Evolutionary conservation across 2,797 vertebrate genomes (phyloP), one percentile per base, ranked within the genome.

Genomic region (Pseudochaenichthys georgianus): DNA sequence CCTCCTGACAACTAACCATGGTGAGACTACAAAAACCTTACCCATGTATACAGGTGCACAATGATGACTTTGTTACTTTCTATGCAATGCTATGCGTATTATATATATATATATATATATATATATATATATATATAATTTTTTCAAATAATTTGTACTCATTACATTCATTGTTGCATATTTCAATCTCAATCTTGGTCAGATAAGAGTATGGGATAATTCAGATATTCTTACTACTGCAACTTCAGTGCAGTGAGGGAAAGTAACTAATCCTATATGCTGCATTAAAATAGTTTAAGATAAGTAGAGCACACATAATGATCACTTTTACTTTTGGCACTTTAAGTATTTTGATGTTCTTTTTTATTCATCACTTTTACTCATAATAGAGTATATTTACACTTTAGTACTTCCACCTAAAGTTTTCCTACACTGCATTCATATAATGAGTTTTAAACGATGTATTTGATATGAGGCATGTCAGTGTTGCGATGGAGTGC

Each of bases 401-500:
- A 38, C 8, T 38, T 28, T 28, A 28, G 8, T 38, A 38, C 34
- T 28, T 28, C 28, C 28, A 28, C 34, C 8, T 38, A 38, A 9
- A 6, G 6, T 38, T 9, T 38, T 38, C 34, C 34, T 38, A 38
- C 34, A 45, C 12, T 67, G 34, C 45, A n/a, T 12, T 64, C 52
- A 15, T 53, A 23, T 3, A 16, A 19, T 3, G 16, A 3, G 10
- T 57, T 52, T 7, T 2, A 48, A 38, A n/a, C 1, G 38, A 1
- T 52, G 23, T 2, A 5, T 53, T 21, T 50, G 4, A 11, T 12
- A 53, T 17, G 2, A 15, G 38, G 17, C 15, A 62, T 16, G 41
- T 46, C 31, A 64, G 57, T 38, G 50, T 46, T 63, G 53, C 28
- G 46, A 48, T 42, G 57, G 63, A 45, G 17, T 21, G 6, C 23